These are phyloP conservation scores for Salvelinus fontinalis DNA, from an alignment of 2,113 vertebrate genomes.

Conservation along the genomic window DNA sequence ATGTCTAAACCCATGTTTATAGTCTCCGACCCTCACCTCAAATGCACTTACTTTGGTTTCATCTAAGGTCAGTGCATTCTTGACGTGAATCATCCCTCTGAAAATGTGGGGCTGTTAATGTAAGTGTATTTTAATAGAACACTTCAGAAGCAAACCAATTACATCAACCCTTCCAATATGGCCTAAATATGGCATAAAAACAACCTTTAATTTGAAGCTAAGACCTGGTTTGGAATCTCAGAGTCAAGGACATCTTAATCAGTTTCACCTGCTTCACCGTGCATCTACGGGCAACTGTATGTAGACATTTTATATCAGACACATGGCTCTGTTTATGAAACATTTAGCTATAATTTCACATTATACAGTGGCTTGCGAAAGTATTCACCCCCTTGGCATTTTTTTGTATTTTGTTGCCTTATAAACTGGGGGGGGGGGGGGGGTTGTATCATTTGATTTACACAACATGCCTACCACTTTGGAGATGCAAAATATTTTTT, in stretches of 20 bases:
- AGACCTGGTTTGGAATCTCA: background rate
- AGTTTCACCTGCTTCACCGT: slow-evolving; percentile 64
- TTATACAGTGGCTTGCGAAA: slow-evolving; percentile 6
- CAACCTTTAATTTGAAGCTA: slow-evolving; percentile 53
- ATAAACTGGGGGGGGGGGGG: no score
- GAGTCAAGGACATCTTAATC: slow-evolving; percentile 56
- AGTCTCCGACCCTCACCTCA: slow-evolving; percentile 46
- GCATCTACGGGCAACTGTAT: slow-evolving; percentile 47
- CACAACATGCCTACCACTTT: no score
- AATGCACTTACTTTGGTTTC: slow-evolving; percentile 46
- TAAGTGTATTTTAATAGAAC: slow-evolving; percentile 67
- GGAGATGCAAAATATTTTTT: no score
- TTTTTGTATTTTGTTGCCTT: no score
- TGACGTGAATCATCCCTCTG: slow-evolving; percentile 52
- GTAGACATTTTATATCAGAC: slow-evolving; percentile 63
- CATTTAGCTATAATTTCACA: slow-evolving; percentile 54
- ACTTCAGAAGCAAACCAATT: slow-evolving; percentile 62
- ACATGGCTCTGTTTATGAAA: slow-evolving; percentile 67
- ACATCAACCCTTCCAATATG: slow-evolving; percentile 63
- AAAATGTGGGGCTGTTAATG: slow-evolving; percentile 59
- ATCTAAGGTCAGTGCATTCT: slow-evolving; percentile 32
- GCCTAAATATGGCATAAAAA: slow-evolving; percentile 56
- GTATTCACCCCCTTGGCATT: no score
- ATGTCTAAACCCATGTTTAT: slow-evolving; percentile 45
- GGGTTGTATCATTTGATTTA: no score